A percentile compares a stretch with the other conserved stretches of the same genome.
These are phyloP conservation scores for Myodes glareolus DNA, from an alignment of 2,113 vertebrate species.

Conservation along the genomic window DNA sequence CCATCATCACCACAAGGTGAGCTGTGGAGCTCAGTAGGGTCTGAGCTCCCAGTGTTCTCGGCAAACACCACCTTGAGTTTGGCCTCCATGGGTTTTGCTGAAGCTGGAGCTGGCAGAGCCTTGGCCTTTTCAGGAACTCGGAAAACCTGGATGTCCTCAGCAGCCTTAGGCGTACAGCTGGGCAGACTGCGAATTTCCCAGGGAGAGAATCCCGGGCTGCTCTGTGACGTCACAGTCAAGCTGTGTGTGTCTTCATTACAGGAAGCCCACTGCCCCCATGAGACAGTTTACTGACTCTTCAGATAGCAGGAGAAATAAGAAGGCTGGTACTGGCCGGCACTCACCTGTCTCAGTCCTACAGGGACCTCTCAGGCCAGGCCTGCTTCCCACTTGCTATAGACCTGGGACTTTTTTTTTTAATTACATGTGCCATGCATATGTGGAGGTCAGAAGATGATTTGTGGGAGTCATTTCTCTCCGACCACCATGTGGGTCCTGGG, in stretches of 20 bases:
- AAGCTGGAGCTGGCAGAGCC: neutral
- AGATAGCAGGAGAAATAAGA: neutral
- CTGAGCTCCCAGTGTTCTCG: neutral
- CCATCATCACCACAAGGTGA: neutral
- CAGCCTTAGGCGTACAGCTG: neutral
- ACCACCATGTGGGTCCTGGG: neutral
- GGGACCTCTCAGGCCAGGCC: neutral
- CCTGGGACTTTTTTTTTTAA: neutral
- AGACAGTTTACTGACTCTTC: neutral
- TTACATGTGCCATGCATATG: neutral
- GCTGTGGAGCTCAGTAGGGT: neutral
- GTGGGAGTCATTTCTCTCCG: neutral
- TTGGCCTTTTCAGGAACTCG: neutral
- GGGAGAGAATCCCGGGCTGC: neutral
- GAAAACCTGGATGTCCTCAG: constrained; percentile 4
- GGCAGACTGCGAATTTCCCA: neutral
- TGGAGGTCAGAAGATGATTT: neutral
- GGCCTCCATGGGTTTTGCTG: neutral
- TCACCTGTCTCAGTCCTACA: neutral
- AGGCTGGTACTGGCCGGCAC: neutral
- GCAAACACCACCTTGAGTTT: neutral
- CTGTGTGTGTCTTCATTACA: neutral
- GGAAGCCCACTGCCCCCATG: neutral
- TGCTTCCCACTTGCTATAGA: neutral
- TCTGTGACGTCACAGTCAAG: neutral